These are phyloP conservation scores for Trichogramma pretiosum DNA, from an alignment of 1,140 invertebrate species.

Conservation along the genomic window DNA sequence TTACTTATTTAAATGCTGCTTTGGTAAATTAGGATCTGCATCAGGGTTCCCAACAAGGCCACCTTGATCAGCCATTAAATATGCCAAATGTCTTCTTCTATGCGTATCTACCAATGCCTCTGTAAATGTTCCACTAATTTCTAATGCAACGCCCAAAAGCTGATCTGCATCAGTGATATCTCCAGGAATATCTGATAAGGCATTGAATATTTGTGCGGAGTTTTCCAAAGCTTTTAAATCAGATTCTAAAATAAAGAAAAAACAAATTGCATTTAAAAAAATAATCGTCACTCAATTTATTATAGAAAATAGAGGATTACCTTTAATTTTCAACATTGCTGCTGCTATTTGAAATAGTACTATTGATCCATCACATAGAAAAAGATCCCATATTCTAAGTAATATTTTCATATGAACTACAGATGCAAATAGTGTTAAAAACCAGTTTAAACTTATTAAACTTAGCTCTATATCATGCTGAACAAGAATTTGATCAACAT, in stretches of 20 bases:
- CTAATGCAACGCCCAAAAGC: conserved; percentile 55
- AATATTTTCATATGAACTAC: conserved; percentile 97
- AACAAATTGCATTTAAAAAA: conserved; percentile 6
- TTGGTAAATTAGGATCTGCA: conserved; percentile 79
- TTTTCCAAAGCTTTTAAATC: conserved; percentile 75
- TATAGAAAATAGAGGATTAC: conserved; percentile 27
- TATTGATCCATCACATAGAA: conserved; percentile 91
- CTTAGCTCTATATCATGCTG: conserved; percentile 95
- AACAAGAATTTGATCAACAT: conserved; percentile 79
- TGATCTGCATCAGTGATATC: conserved; percentile 85
- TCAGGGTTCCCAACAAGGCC: conserved; percentile 84
- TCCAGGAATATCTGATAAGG: conserved; percentile 87
- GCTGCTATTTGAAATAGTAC: conserved; percentile 94
- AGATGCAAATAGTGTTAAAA: conserved; percentile 94
- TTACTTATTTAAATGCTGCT: conserved; percentile 70
- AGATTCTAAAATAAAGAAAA: conserved; percentile 51
- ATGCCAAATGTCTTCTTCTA: conserved; percentile 82
- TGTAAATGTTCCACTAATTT: conserved; percentile 63
- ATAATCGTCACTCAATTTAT: background rate
- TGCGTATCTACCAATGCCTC: conserved; percentile 85
- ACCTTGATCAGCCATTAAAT: conserved; percentile 93
- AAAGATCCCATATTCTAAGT: conserved; percentile 92
- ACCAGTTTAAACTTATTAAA: conserved; percentile 95
- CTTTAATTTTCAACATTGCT: conserved; percentile 89
- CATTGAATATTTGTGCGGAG: conserved; percentile 95